Percentiles rank a stretch among this genome's conserved stretches.
Conservation (phyloP, 2,113 vertebrate genomes). For the Hippocampus mohnikei region DNA sequence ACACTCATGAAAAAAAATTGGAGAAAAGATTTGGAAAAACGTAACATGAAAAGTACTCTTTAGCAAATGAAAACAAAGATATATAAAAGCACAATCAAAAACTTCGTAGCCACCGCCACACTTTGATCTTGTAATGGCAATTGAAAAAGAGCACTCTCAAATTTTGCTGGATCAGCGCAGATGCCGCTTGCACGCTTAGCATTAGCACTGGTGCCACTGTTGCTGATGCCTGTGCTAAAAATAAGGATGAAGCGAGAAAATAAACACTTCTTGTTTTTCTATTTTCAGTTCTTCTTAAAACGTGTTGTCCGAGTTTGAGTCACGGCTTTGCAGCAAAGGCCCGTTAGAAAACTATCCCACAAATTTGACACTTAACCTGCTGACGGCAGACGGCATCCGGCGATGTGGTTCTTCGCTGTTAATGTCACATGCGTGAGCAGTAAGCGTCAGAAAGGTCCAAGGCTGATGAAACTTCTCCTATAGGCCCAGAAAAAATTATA, state of each 20-base stretch:
- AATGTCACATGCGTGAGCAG: not conserved
- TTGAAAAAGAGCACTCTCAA: not conserved
- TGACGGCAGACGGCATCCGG: not conserved
- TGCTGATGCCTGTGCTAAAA: not conserved
- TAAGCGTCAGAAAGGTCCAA: not conserved
- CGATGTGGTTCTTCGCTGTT: not conserved
- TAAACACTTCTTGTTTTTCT: constrained; percentile 16
- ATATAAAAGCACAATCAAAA: no score
- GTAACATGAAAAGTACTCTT: no score
- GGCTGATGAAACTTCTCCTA: not conserved
- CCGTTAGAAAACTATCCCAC: constrained; percentile 8
- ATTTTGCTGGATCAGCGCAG: not conserved
- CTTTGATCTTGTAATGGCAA: not conserved
- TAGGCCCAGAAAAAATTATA: not conserved
- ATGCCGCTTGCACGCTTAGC: not conserved
- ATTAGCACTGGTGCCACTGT: not conserved
- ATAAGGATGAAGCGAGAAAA: not conserved
- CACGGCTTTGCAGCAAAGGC: constrained; percentile 7
- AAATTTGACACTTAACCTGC: no score
- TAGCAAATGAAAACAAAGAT: no score
- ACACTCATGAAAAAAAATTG: not conserved
- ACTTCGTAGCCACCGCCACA: no score
- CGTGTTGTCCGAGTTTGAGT: constrained; percentile 6
- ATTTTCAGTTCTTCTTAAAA: constrained; percentile 18
- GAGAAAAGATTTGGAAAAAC: no score